These are phyloP conservation scores for Acanthaster planci DNA, from an alignment of 35 echinoderm and acorn worm genomes.

Conservation along the genomic window DNA sequence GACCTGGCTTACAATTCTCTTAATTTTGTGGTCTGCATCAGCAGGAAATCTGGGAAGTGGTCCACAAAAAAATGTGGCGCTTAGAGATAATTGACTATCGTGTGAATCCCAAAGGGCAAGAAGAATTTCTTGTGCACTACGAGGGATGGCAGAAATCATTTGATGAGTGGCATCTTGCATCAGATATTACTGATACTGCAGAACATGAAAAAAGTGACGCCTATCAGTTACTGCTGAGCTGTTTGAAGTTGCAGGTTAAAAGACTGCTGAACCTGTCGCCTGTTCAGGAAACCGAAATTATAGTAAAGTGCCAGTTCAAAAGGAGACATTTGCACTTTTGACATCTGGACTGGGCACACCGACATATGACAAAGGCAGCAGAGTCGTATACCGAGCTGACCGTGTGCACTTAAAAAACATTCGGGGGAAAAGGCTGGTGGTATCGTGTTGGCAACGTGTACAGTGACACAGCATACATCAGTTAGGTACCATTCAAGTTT, in stretches of 20 bases:
- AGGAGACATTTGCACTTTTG: background rate
- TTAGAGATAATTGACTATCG: background rate
- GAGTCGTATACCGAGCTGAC: background rate
- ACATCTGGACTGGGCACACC: background rate
- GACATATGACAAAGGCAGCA: background rate
- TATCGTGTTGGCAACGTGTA: too few species aligned
- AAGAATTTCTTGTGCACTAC: background rate
- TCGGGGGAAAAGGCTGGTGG: too few species aligned
- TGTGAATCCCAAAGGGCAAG: background rate
- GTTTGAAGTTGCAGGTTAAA: background rate
- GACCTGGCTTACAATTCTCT: too few species aligned
- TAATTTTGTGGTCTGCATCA: accelerated
- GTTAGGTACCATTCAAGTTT: too few species aligned
- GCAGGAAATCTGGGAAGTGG: background rate
- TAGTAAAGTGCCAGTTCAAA: background rate
- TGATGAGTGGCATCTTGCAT: background rate
- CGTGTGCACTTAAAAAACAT: background rate
- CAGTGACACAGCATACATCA: too few species aligned
- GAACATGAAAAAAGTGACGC: background rate
- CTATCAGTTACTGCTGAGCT: background rate
- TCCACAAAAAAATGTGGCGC: background rate
- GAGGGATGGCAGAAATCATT: background rate
- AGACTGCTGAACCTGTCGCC: background rate
- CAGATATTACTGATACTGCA: constrained; percentile 4
- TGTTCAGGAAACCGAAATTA: background rate